Base-by-base conservation (phyloP, 2,113 vertebrate genomes). In the Brachyhypopomus occidentalis region DNA sequence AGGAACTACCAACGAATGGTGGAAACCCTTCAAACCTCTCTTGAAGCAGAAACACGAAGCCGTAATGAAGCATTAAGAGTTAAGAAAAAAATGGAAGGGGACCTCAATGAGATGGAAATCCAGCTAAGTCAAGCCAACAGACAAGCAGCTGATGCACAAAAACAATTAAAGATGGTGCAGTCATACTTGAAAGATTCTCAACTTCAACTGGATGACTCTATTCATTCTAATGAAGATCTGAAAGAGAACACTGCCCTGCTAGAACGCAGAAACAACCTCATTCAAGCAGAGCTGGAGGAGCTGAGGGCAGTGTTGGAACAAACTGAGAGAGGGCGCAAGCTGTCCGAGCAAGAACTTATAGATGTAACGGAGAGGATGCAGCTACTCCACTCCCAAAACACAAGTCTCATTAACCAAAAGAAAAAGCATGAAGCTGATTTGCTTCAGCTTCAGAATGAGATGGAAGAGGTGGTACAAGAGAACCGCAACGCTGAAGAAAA, bases 81-180 rank as follows among this genome's bases (percentile, higher is more conserved):
- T 52, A 96, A 95, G 88, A 96, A 96, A 92, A 96, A 96, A 90
- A 96, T 96, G 95, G 95, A 96, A 78, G 95, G 95, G 0, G 95
- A 96, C 85, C 94, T 96, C 79, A 96, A 87, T 78, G 84, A 87
- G 69, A 89, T 89, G 86, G 86, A 86, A 91, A 94, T 97, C 83
- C 97, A 98, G 88, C 92, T 98, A 0, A 92, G 93, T 85, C 92
- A 94, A 1, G 91, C 94, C 38, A 92, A 94, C 85, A 91, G 96
- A 17, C 81, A 91, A 0, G 96, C 95, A 0, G 89, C 85, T 0
- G 96, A 97, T 20, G 92, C 94, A 4, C 95, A 95, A 81, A 96
- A 95, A 80, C 95, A 96, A 90, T 86, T 96, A 4, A 98, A 97
- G 89, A 90, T 19, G 3, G 80, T 96, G 6, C 97, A 98, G 79